A percentile compares a stretch with the other conserved stretches of the same genome.
phyloP scores from a whole-genome alignment of 64 coral and sea anemone species.

The Porites australiensis region DNA sequence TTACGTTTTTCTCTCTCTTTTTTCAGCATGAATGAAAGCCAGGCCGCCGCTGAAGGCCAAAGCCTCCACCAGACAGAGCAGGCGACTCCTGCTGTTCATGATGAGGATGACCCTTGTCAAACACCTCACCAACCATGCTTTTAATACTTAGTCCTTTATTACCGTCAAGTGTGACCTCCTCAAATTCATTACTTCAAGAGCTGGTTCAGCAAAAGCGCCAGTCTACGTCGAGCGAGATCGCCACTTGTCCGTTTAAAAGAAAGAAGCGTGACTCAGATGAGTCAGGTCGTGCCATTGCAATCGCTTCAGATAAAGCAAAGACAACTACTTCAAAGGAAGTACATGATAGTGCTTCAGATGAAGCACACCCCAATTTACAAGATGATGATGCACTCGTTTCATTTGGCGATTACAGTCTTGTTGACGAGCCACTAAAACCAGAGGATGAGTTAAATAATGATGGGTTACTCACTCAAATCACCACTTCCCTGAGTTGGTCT shows the following conservation, averaged over 20 bases:
- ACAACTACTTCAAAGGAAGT: background rate
- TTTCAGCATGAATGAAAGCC: background rate
- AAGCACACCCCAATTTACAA: background rate
- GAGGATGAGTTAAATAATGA: slow-evolving; percentile 48
- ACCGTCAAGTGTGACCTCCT: background rate
- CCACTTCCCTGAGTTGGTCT: background rate
- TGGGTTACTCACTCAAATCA: slow-evolving; percentile 34
- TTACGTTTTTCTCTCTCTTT: background rate
- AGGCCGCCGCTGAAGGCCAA: background rate
- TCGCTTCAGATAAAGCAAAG: background rate
- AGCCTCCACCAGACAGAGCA: background rate
- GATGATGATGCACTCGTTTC: slow-evolving; percentile 40
- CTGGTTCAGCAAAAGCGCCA: background rate
- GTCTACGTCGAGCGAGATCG: background rate
- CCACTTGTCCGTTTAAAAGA: background rate
- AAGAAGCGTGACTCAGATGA: background rate
- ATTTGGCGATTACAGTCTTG: slow-evolving; percentile 17
- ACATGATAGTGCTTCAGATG: background rate
- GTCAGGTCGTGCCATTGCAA: background rate
- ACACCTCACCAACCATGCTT: background rate
- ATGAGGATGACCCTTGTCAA: background rate
- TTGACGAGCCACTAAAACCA: background rate
- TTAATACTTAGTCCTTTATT: background rate
- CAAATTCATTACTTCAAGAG: background rate
- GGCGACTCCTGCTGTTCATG: background rate